Percentiles rank a stretch among this genome's conserved stretches.
phyloP scores from a whole-genome alignment of 64 coral and sea anemone genomes.

The Stylophora pistillata region DNA sequence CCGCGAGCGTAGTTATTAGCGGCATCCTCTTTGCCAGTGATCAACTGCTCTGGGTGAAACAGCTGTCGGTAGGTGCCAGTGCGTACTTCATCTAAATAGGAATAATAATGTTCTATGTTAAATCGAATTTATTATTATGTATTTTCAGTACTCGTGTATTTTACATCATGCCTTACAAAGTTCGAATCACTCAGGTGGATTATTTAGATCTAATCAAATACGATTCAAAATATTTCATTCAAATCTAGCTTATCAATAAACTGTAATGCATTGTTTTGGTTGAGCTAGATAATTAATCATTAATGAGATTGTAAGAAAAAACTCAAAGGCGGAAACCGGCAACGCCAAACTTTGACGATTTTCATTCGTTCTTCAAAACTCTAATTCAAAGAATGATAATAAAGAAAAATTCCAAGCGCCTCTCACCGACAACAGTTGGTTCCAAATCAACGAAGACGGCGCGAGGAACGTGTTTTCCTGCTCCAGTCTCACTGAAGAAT shows the following conservation, averaged over 20 bases:
- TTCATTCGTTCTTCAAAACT: background rate
- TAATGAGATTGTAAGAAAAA: background rate
- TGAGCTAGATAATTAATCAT: background rate
- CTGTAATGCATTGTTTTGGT: background rate
- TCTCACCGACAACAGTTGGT: conserved; percentile 39
- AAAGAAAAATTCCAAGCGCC: background rate
- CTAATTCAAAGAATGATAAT: background rate
- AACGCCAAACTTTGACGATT: background rate
- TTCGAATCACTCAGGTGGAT: no score
- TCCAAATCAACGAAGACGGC: conserved; percentile 29
- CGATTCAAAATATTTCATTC: no score
- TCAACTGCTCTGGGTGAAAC: conserved; percentile 42
- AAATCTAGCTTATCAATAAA: no score
- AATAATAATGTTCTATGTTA: background rate
- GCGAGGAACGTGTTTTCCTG: conserved; percentile 46
- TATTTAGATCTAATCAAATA: no score
- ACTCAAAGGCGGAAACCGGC: background rate
- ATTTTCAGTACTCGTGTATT: background rate
- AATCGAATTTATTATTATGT: background rate
- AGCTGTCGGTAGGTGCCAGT: conserved; percentile 43
- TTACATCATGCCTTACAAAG: no score
- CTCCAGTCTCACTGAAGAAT: conserved; percentile 41
- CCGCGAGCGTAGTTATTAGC: conserved; percentile 49
- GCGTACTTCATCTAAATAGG: conserved; percentile 8
- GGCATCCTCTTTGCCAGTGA: conserved; percentile 40